A percentile compares a stretch with the other conserved stretches of the same genome.
These are phyloP conservation scores for Isaurus tuberculatus DNA, from an alignment of 92 coral and sea anemone genomes.

Conservation along the genomic window DNA sequence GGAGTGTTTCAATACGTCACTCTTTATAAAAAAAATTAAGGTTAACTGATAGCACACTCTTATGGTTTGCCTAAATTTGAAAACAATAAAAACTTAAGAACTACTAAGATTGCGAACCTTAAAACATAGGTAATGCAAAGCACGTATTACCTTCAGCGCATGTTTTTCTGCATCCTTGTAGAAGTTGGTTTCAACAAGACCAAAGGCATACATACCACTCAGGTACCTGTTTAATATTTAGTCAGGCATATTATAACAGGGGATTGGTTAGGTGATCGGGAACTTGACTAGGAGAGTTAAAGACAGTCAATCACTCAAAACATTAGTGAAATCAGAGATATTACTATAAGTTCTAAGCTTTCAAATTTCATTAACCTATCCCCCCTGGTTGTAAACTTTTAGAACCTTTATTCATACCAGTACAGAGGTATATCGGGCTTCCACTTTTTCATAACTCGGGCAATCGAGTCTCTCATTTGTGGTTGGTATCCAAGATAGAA, in stretches of 20 bases:
- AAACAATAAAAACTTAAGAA: background rate
- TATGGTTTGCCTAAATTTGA: too few relatives aligned
- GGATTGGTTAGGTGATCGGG: too few relatives aligned
- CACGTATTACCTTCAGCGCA: conserved; percentile 71
- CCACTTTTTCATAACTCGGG: conserved; percentile 87
- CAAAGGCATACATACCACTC: conserved; percentile 98
- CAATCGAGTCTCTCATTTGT: conserved; percentile 85
- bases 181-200: conserved; percentile 87
- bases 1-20: too few relatives aligned
- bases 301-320: too few relatives aligned
- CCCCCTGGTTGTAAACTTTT: too few relatives aligned
- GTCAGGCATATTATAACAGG: too few relatives aligned
- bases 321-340: too few relatives aligned
- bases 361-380: too few relatives aligned
- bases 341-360: too few relatives aligned
- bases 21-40: too few relatives aligned
- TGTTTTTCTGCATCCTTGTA: conserved; percentile 82
- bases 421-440: conserved; percentile 79
- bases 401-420: conserved; percentile 44
- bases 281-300: too few relatives aligned
- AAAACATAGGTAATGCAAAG: background rate
- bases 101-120: background rate
- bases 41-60: too few relatives aligned
- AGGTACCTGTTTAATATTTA: conserved; percentile 88
- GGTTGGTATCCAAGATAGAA: conserved; percentile 82